Conservation (phyloP, 2,113 vertebrate species). For the Acanthisitta chloris region DNA sequence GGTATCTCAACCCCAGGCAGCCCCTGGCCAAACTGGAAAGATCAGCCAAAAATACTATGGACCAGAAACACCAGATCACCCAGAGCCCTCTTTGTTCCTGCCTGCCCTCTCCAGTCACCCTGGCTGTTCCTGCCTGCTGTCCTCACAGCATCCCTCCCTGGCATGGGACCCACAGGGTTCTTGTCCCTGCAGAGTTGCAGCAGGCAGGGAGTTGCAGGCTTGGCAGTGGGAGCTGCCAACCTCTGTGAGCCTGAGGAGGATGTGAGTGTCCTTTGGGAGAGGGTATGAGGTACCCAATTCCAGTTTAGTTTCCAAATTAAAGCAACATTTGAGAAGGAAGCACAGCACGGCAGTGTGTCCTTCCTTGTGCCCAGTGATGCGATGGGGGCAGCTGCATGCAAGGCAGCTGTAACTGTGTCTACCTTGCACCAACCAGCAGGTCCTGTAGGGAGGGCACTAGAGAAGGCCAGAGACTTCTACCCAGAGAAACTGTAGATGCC, state of each 20-base stretch:
- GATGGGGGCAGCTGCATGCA: neutral
- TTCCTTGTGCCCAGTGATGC: fast-evolving
- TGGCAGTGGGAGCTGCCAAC: neutral
- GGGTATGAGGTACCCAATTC: neutral
- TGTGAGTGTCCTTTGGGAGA: neutral
- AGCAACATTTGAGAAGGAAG: neutral
- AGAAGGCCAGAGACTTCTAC: neutral
- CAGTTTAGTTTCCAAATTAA: neutral
- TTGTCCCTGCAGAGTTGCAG: neutral
- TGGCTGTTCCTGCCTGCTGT: neutral
- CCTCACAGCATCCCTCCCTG: neutral
- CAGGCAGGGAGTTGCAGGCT: neutral
- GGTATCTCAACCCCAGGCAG: neutral
- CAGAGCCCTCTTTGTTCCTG: slow-evolving; percentile 10
- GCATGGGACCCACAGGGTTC: neutral
- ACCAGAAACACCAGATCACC: neutral
- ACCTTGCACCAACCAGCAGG: neutral
- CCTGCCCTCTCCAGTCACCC: too few species aligned
- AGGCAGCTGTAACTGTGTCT: neutral
- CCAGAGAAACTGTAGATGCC: neutral
- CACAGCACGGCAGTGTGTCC: fast-evolving
- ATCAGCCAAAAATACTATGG: neutral
- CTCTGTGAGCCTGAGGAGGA: fast-evolving
- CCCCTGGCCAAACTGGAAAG: neutral
- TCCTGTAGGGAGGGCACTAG: neutral